phyloP scores from a whole-genome alignment of 2,888 invertebrate genomes.

The Cosmopolites sordidus region DNA sequence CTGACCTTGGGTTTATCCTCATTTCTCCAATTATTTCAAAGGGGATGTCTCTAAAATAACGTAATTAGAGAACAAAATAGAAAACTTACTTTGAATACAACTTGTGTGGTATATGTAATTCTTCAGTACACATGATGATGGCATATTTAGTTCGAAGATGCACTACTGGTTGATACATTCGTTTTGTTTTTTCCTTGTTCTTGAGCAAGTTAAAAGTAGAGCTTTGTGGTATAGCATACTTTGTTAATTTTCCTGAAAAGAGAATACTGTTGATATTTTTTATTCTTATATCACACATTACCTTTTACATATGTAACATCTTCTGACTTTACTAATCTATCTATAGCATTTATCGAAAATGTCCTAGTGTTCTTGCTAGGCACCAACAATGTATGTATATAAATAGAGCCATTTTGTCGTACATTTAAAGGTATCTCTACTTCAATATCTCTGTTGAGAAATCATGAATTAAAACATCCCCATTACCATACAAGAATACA shows the following conservation, averaged over 20 bases:
- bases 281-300: not conserved
- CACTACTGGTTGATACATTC: conserved; percentile 56
- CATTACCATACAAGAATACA: conserved; percentile 11
- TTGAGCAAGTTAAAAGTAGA: conserved; percentile 69
- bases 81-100: conserved; percentile 33
- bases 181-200: conserved; percentile 41
- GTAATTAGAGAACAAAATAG: not conserved
- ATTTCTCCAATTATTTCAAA: conserved; percentile 16
- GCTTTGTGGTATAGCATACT: conserved; percentile 69
- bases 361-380: conserved; percentile 50
- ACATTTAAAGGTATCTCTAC: conserved; percentile 70
- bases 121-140: conserved; percentile 74
- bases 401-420: conserved; percentile 79
- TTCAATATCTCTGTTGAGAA: conserved; percentile 57
- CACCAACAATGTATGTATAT: conserved; percentile 68
- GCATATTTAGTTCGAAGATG: conserved; percentile 72
- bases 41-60: conserved; percentile 19
- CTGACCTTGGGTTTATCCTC: conserved; percentile 11
- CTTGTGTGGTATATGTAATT: conserved; percentile 40
- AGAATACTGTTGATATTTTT: too few relatives aligned
- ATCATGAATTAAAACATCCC: not conserved
- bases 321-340: conserved; percentile 56
- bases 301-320: conserved; percentile 59
- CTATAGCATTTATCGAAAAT: conserved; percentile 48
- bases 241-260: conserved; percentile 59